Percentiles rank a stretch among this genome's conserved stretches.
phyloP scores from a whole-genome alignment of 1,140 invertebrate species.

The Portunus trituberculatus region DNA sequence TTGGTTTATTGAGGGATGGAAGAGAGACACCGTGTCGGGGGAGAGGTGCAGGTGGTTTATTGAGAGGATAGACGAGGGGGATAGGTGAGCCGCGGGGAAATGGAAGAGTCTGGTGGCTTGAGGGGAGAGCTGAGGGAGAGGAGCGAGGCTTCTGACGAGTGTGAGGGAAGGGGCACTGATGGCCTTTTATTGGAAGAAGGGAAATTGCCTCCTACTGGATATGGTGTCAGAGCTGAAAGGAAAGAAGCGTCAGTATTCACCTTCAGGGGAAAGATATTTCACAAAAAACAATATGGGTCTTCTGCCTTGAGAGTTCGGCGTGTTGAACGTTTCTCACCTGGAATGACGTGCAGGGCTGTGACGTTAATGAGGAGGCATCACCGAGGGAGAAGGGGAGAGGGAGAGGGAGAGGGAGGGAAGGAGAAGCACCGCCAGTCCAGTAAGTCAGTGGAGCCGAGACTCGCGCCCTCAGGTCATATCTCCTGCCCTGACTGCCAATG shows the following conservation, averaged over 20 bases:
- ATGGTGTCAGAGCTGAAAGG: constrained; percentile 10
- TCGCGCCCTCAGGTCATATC: constrained; percentile 39
- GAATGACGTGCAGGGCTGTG: neutral
- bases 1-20: constrained; percentile 54
- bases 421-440: constrained; percentile 3
- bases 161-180: constrained; percentile 39
- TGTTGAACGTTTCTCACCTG: constrained; percentile 18
- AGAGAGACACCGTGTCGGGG: constrained; percentile 48
- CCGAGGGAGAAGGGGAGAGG: constrained; percentile 23
- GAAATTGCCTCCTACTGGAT: neutral
- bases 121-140: constrained; percentile 46
- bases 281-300: constrained; percentile 13
- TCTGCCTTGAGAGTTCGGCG: neutral
- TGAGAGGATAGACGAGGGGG: constrained; percentile 47
- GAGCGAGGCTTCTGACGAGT: constrained; percentile 34
- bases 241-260: constrained; percentile 22
- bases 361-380: constrained; percentile 31
- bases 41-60: constrained; percentile 43
- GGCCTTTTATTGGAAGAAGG: constrained; percentile 31
- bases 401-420: neutral
- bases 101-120: constrained; percentile 55
- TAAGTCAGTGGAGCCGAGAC: constrained; percentile 1
- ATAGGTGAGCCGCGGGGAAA: constrained; percentile 31
- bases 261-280: neutral
- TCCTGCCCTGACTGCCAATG: neutral